Evolutionary conservation across 1,140 invertebrate genomes (phyloP).

Genomic region (Drosophila takahashii): DNA sequence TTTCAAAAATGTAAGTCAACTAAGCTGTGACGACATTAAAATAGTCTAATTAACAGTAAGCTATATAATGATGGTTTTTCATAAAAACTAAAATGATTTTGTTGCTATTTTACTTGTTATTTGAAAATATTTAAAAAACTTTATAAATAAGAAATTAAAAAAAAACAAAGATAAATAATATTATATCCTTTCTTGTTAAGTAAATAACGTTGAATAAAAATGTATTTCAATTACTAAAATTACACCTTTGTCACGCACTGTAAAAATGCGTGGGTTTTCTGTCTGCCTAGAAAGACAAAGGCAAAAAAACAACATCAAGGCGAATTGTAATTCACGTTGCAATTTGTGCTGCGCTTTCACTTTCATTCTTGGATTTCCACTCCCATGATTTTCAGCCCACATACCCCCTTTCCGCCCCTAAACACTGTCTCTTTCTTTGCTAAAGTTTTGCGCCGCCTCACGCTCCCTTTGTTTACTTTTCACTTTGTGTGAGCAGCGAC

Average conservation of each 20-base stretch:
- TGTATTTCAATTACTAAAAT: background rate
- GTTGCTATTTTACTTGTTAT: too few relatives aligned
- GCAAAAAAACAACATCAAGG: conserved; percentile 25
- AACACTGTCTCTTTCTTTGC: conserved; percentile 20
- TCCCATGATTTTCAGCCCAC: conserved; percentile 9
- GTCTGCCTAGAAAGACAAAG: conserved; percentile 3
- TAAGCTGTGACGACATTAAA: background rate
- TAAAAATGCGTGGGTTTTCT: conserved; percentile 12
- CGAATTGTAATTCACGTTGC: conserved; percentile 74
- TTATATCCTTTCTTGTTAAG: too few relatives aligned
- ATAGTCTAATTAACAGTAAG: background rate
- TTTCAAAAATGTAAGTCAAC: background rate
- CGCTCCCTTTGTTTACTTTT: conserved; percentile 56
- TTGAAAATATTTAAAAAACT: too few relatives aligned
- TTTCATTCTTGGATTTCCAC: conserved; percentile 36
- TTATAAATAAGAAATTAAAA: too few relatives aligned
- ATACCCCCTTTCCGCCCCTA: background rate
- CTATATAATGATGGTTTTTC: too few relatives aligned
- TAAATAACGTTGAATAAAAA: background rate
- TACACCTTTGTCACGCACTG: conserved; percentile 14
- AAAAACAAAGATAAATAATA: too few relatives aligned
- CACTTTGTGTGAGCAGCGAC: conserved; percentile 51
- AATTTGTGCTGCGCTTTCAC: conserved; percentile 73
- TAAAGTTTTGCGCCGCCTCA: conserved; percentile 51
- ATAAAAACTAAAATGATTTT: too few relatives aligned